Conservation (phyloP, 1,140 invertebrate genomes). For the Helicoverpa zea region DNA sequence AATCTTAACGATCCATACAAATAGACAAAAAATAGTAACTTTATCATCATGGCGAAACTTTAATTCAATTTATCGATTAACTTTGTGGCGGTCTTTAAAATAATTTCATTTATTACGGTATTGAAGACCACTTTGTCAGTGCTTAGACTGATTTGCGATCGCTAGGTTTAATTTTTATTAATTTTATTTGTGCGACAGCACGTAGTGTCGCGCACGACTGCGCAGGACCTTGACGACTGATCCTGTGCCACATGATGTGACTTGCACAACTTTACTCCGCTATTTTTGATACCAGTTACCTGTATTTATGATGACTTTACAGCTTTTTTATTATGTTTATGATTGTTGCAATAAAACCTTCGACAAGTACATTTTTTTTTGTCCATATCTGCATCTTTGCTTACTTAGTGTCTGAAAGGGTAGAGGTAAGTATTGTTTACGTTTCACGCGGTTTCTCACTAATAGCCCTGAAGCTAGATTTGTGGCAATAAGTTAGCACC, state of each 20-base stretch:
- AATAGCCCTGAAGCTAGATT: too few species aligned
- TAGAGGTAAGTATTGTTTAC: too few species aligned
- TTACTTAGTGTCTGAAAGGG: too few species aligned
- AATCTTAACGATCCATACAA: too few species aligned
- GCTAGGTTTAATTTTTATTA: slow-evolving; percentile 52
- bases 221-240: slow-evolving; percentile 72
- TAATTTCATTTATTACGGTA: slow-evolving; percentile 27
- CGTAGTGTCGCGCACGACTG: slow-evolving; percentile 77
- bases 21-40: too few species aligned
- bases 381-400: background rate
- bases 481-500: background rate
- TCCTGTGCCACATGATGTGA: slow-evolving; percentile 77
- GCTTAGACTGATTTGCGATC: slow-evolving; percentile 34
- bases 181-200: slow-evolving; percentile 64
- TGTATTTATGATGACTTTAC: slow-evolving; percentile 58
- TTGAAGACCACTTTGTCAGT: slow-evolving; percentile 34
- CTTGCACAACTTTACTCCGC: slow-evolving; percentile 77
- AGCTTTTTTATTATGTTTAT: slow-evolving; percentile 47
- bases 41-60: too few species aligned
- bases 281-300: slow-evolving; percentile 70
- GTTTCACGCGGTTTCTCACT: too few species aligned
- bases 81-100: background rate
- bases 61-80: too few species aligned
- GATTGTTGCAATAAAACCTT: slow-evolving; percentile 31
- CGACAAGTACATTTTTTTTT: slow-evolving; percentile 9